These are phyloP conservation scores for Eunapius fragilis DNA, from an alignment of 37 sponge, comb jelly and placozoan genomes.

Conservation along the genomic window DNA sequence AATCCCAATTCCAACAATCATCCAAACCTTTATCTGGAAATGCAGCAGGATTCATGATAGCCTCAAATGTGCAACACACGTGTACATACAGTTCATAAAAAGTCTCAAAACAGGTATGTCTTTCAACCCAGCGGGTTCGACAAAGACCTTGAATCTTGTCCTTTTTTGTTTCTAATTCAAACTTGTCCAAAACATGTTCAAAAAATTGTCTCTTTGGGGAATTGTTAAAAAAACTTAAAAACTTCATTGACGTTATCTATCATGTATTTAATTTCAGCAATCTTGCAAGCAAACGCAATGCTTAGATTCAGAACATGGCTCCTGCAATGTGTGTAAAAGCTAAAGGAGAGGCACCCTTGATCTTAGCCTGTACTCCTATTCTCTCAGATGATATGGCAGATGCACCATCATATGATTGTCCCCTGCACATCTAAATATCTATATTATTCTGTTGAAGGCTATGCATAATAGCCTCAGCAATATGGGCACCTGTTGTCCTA, in stretches of 20 bases:
- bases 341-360: conserved; percentile 26
- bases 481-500: conserved; percentile 26
- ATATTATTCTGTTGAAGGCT: conserved; percentile 12
- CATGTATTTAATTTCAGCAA: conserved; percentile 11
- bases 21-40: conserved; percentile 13
- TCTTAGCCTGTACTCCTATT: conserved; percentile 31
- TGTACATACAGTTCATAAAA: no score
- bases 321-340: conserved; percentile 28
- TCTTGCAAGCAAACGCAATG: conserved; percentile 12
- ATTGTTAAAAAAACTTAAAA: conserved; percentile 6
- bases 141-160: conserved; percentile 15
- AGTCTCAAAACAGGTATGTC: conserved; percentile 14
- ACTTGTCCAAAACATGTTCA: not conserved
- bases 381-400: conserved; percentile 46
- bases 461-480: conserved; percentile 10
- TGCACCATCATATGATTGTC: conserved; percentile 65
- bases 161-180: not conserved
- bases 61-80: no score
- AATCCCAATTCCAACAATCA: conserved; percentile 47
- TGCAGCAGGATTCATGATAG: conserved; percentile 21
- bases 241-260: conserved; percentile 11
- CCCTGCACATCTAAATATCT: conserved; percentile 13
- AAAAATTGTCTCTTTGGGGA: conserved; percentile 32
- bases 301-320: conserved; percentile 36
- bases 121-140: conserved; percentile 18